Evolutionary conservation across 2,888 invertebrate species (phyloP).

Genomic region (Rotaria sp.): DNA sequence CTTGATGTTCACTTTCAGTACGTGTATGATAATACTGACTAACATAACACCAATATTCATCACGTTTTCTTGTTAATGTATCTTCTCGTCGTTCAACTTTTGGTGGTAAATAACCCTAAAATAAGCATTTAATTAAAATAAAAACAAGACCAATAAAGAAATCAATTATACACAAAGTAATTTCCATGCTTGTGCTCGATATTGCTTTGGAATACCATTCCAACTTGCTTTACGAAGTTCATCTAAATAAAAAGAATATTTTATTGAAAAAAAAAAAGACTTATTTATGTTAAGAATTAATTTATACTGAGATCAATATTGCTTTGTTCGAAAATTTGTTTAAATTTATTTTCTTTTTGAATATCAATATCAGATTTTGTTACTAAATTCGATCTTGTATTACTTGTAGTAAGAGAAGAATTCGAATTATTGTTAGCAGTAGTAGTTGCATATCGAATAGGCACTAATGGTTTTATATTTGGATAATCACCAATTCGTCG

Average conservation of each 20-base stretch:
- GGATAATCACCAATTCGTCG: constrained; percentile 1
- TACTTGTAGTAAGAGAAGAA: background rate
- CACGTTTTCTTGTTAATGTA: constrained; percentile 74
- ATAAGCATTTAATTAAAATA: background rate
- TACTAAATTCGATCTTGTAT: background rate
- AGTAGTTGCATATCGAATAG: background rate
- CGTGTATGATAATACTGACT: constrained; percentile 90
- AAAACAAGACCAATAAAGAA: constrained; percentile 32
- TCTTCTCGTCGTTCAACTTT: constrained; percentile 64
- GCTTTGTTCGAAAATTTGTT: constrained; percentile 33
- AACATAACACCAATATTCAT: constrained; percentile 88
- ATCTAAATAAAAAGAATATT: background rate
- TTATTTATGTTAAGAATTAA: too few relatives aligned
- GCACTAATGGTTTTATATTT: constrained; percentile 16
- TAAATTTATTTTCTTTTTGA: constrained; percentile 31
- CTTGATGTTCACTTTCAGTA: constrained; percentile 76
- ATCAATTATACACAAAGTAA: constrained; percentile 48
- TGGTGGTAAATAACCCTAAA: constrained; percentile 82
- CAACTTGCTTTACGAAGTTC: constrained; percentile 59
- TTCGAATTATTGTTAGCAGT: background rate
- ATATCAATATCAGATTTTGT: constrained; percentile 29
- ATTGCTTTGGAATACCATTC: constrained; percentile 88
- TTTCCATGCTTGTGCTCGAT: constrained; percentile 67
- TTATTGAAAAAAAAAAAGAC: too few relatives aligned
- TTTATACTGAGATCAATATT: constrained; percentile 27